Base-by-base conservation (phyloP, 2,888 invertebrate genomes). In the Hesperia comma region DNA sequence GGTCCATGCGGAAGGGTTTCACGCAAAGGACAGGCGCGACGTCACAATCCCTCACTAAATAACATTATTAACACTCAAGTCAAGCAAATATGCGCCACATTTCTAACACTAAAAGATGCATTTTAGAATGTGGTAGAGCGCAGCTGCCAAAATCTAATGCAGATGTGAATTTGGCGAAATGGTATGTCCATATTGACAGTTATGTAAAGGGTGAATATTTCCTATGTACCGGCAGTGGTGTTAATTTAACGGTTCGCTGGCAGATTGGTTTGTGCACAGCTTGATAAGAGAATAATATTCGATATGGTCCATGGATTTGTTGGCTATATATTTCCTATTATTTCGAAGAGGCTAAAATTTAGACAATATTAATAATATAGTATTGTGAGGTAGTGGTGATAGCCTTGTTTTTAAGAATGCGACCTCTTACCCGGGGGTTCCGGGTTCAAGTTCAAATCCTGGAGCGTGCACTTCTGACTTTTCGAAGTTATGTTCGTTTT, bases 1-100 rank as follows among this genome's bases (percentile, higher is more conserved):
- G 77, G 81, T 82, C 81, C 78, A 87, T 82, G 84, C 88, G 88
- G 88, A 88, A 88, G 88, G 88, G 88, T 86, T 87, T 74, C 69
- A 71, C 75, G 76, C 79, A 83, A 86, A 86, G 83, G 84, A 83
- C 85, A 84, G 88, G 87, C 88, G 86, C 83, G 85, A 79, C 73
- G 73, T 73, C 72, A 68, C 72, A 69, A 77, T 77, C 76, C 75
- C 73, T 70, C 66, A 68, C 74, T 70, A 74, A 74, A 76, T 76
- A 70, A 49, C 54, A 33, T 69, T 68, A 68, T 71, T 69, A 62
- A 69, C 26, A 40, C 26, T 19, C 21, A 58, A 21, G 7, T 14
- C 64, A 60, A n/a, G 40, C 33, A 2, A 68, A 61, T 43, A 56
- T 68, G 32, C 0, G n/a, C 67, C 26, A 32, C 69, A 70, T 53